phyloP scores from a whole-genome alignment of 2,797 vertebrate species.

The Heteromormyrus szaboi region DNA sequence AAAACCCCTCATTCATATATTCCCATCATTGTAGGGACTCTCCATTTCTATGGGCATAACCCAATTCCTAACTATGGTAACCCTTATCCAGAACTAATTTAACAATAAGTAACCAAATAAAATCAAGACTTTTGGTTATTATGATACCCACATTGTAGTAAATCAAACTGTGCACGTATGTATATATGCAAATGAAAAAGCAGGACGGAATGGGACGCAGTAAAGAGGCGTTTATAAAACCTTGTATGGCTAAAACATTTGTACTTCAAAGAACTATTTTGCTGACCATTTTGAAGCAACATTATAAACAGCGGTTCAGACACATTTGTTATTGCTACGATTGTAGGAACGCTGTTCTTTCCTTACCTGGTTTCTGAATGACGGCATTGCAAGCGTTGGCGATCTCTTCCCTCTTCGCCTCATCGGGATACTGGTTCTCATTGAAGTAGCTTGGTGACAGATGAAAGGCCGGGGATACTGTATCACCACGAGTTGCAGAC shows the following conservation, averaged over 20 bases:
- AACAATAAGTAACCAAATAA: neutral
- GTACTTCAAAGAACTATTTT: neutral
- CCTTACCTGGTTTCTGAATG: conserved; percentile 81
- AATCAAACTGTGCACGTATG: no score
- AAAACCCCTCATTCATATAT: neutral
- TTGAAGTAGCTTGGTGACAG: conserved; percentile 73
- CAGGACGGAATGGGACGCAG: neutral
- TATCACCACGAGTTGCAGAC: neutral
- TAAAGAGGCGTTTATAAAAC: neutral
- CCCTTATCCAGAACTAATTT: neutral
- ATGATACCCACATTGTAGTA: neutral
- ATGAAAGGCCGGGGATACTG: neutral
- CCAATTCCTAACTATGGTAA: neutral
- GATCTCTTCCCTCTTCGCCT: conserved; percentile 83
- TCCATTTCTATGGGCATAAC: neutral
- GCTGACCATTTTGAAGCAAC: neutral
- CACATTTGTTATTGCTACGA: neutral
- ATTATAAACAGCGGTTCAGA: neutral
- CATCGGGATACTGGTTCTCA: conserved; percentile 83
- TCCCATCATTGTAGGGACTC: neutral
- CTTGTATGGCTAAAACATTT: neutral
- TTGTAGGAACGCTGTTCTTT: neutral
- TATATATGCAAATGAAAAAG: neutral
- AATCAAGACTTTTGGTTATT: neutral
- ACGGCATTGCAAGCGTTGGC: conserved; percentile 84